A percentile compares a stretch with the other conserved stretches of the same genome.
Conservation (phyloP, 2,797 vertebrate genomes). For the Diglossa cyanea region DNA sequence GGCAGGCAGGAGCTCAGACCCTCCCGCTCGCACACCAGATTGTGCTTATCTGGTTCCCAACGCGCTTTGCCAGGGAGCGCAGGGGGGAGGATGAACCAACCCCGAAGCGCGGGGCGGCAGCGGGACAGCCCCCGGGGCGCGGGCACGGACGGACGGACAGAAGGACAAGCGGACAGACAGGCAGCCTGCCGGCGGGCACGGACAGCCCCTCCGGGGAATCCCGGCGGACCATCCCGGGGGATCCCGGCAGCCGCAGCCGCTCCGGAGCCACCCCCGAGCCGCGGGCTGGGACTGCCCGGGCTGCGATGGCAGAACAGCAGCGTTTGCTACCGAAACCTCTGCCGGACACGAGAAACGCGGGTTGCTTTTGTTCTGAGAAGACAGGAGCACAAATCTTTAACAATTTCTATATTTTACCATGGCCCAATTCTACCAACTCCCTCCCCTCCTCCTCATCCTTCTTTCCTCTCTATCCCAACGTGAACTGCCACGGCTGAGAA, state of each 20-base stretch:
- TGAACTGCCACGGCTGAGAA: background rate
- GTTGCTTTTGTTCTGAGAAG: background rate
- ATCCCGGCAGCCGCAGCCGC: background rate
- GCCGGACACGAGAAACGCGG: background rate
- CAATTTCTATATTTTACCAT: background rate
- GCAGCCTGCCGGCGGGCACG: background rate
- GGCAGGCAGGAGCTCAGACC: background rate
- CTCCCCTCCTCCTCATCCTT: background rate
- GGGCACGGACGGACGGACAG: background rate
- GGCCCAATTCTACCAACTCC: background rate
- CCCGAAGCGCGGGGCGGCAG: background rate
- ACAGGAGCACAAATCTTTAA: background rate
- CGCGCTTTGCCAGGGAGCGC: constrained; percentile 33
- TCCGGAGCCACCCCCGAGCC: background rate
- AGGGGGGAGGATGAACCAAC: background rate
- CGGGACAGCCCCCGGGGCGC: background rate
- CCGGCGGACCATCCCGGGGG: background rate
- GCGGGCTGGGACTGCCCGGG: background rate
- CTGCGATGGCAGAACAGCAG: background rate
- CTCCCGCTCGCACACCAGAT: constrained; percentile 67
- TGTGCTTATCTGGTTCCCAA: constrained; percentile 79
- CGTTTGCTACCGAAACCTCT: background rate
- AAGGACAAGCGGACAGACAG: background rate
- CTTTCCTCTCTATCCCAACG: background rate
- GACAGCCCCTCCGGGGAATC: background rate